A percentile compares a stretch with the other conserved stretches of the same genome.
Conservation (phyloP, 1,140 invertebrate genomes). For the Trichonephila clavipes region DNA sequence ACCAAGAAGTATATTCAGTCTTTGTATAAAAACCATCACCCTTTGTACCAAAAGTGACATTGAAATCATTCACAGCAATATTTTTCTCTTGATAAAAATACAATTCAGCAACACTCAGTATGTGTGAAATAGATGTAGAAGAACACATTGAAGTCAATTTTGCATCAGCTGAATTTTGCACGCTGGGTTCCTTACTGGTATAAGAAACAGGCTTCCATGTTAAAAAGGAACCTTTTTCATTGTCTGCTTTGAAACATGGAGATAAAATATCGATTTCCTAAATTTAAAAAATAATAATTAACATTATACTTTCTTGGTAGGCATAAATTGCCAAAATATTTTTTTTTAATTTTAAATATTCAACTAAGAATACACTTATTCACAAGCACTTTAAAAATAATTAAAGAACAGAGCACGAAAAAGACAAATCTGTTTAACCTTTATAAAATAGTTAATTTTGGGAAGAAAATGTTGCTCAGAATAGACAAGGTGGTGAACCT, state of each 20-base stretch:
- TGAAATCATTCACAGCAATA: slow-evolving; percentile 8
- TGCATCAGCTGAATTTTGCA: slow-evolving; percentile 55
- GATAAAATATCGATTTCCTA: slow-evolving; percentile 46
- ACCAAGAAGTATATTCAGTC: slow-evolving; percentile 40
- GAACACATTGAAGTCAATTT: background rate
- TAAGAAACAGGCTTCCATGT: slow-evolving; percentile 55
- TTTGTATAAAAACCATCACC: slow-evolving; percentile 61
- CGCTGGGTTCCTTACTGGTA: background rate
- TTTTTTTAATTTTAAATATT: too few species aligned
- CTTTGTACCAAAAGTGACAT: slow-evolving; percentile 49
- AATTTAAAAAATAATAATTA: background rate
- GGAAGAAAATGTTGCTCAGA: too few species aligned
- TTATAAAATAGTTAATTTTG: too few species aligned
- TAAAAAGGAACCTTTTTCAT: slow-evolving; percentile 45
- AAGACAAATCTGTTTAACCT: too few species aligned
- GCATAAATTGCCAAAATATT: background rate
- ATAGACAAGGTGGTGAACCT: too few species aligned
- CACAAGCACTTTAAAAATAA: too few species aligned
- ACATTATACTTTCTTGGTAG: background rate
- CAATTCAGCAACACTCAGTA: slow-evolving; percentile 45
- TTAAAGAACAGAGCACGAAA: too few species aligned
- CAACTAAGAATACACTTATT: too few species aligned
- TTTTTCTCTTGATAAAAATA: slow-evolving; percentile 6
- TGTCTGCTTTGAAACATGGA: slow-evolving; percentile 18
- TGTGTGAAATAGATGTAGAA: background rate